phyloP scores from a whole-genome alignment of 2,888 invertebrate genomes.

The Lasius fuliginosus region DNA sequence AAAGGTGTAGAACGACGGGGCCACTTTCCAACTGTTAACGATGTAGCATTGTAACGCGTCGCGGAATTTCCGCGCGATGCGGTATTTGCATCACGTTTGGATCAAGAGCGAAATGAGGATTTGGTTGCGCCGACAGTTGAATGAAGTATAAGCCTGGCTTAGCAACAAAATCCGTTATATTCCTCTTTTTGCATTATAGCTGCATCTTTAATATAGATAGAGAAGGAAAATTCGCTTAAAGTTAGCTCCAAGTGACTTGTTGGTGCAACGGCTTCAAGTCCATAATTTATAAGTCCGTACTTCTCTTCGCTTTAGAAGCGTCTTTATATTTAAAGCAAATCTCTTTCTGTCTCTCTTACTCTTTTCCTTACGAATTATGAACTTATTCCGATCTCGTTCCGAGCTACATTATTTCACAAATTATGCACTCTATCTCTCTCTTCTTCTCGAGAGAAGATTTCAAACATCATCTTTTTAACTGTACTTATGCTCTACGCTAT shows the following conservation, averaged over 20 bases:
- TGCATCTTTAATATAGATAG: not conserved
- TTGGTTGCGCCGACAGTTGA: not conserved
- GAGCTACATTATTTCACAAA: not conserved
- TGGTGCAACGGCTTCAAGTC: not conserved
- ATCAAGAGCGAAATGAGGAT: constrained; percentile 11
- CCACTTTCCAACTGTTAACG: constrained; percentile 50
- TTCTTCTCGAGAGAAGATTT: not conserved
- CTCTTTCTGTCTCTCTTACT: not conserved
- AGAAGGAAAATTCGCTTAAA: constrained; percentile 25
- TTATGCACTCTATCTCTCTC: not conserved
- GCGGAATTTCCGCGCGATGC: constrained; percentile 11
- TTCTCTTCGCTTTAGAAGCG: not conserved
- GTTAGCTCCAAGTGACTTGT: constrained; percentile 16
- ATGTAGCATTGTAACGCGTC: constrained; percentile 42
- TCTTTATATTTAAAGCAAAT: not conserved
- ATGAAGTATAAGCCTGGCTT: not conserved
- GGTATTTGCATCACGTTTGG: constrained; percentile 16
- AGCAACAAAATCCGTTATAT: not conserved
- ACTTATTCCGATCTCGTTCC: not conserved
- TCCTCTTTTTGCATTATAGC: not conserved
- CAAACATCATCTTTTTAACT: not conserved
- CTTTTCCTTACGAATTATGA: not conserved
- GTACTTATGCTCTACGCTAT: not conserved
- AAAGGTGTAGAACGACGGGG: constrained; percentile 23
- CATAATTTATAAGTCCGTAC: constrained; percentile 7